phyloP scores from a whole-genome alignment of 2,797 vertebrate species.

The Alca torda region DNA sequence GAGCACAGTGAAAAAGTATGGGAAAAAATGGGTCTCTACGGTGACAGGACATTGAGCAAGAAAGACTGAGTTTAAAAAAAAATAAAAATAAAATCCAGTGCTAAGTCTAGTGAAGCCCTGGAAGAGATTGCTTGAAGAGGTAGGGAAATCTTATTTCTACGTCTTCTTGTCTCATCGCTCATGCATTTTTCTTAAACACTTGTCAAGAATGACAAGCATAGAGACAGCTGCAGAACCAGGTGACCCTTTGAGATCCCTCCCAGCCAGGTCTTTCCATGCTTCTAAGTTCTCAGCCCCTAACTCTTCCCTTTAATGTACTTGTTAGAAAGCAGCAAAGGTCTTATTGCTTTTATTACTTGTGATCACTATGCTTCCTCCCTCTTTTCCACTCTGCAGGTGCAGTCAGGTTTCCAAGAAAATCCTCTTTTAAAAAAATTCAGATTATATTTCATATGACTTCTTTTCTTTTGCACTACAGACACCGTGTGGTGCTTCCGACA shows the following conservation, averaged over 20 bases:
- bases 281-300: neutral
- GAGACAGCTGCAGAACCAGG: neutral
- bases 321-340: neutral
- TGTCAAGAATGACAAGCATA: neutral
- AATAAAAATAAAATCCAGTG: neutral
- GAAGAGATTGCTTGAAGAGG: neutral
- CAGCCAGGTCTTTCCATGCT: neutral
- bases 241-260: neutral
- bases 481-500: constrained; percentile 38
- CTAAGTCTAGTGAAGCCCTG: neutral
- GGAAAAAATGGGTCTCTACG: neutral
- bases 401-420: neutral
- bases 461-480: constrained; percentile 59
- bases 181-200: neutral
- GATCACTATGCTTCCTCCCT: neutral
- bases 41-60: neutral
- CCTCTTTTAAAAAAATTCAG: neutral
- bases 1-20: neutral
- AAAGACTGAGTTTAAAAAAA: neutral
- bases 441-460: neutral
- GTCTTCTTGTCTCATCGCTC: neutral
- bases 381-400: neutral
- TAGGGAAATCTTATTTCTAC: neutral
- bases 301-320: neutral
- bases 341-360: neutral